Evolutionary conservation across 2,797 vertebrate species (phyloP), one percentile per base, ranked within the genome.

Genomic region (Lepidocolaptes lacrymiger): DNA sequence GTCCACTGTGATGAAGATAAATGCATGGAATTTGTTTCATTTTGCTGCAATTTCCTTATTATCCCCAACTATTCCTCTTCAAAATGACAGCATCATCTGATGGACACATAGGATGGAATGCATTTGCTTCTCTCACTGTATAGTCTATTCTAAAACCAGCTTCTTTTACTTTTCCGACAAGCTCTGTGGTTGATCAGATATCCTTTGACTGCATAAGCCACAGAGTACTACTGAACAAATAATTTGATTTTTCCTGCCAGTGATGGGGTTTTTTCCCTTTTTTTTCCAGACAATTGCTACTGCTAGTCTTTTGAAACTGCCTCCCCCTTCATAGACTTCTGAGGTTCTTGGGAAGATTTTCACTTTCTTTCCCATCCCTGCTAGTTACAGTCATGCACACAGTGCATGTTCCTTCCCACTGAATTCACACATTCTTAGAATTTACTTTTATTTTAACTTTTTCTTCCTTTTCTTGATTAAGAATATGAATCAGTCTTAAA

Each of bases 1-100:
- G 30, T 71, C 72, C 44, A 84, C 51, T 44, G 15, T 8, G 6
- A 88, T 51, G 58, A 94, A 95, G 67, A 85, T 27, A 88, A 87
- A 93, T 56, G 32, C 27, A 82, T 88, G 56, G 39, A 84, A 90
- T 84, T 85, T 7, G 14, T 74, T 89, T 80, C 28, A 49, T 91
- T 94, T 95, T 93, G 37, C 69, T 81, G 17, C 49, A 76, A 85
- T 91, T 94, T 87, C 67, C 44, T 81, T 73, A 68, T 93, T 88
- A 91, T 91, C 36, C 22, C 39, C 28, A 67, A 58, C 14, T 46
- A 30, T 28, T 94, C 37, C 83, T 81, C 86, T 88, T 78, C 46
- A 74, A 74, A 95, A 58, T 43, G 26, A 39, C 37, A 67, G 18
- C 54, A 20, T 12, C 82, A 20, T 13, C 82, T 89, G 76, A 73